These are phyloP conservation scores for Beroe ovata DNA, from an alignment of 37 sponge, comb jelly and placozoan species.

Conservation along the genomic window DNA sequence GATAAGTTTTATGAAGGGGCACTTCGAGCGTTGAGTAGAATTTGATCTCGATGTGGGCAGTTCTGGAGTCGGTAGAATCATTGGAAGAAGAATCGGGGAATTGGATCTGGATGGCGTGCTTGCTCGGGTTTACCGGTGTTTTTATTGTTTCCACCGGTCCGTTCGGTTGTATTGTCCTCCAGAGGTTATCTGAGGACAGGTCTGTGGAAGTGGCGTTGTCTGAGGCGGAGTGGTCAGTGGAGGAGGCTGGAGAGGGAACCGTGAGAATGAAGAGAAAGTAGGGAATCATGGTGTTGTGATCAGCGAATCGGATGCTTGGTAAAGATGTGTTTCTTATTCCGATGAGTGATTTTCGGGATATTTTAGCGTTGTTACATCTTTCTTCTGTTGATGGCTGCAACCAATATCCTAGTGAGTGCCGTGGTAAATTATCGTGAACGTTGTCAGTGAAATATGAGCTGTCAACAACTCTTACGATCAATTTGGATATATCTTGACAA, in stretches of 20 bases:
- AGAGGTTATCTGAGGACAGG: background rate
- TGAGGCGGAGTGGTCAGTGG: background rate
- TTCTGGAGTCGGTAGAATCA: background rate
- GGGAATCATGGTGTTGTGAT: background rate
- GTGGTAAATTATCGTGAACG: too few species aligned
- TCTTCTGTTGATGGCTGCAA: too few species aligned
- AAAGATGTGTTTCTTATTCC: too few species aligned
- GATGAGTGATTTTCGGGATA: too few species aligned
- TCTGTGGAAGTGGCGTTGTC: background rate
- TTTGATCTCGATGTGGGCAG: background rate
- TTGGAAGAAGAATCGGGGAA: background rate
- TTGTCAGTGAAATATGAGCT: too few species aligned
- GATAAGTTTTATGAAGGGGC: background rate
- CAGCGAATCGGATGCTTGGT: too few species aligned
- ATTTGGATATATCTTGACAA: too few species aligned
- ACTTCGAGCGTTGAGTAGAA: background rate
- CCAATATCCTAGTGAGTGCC: too few species aligned
- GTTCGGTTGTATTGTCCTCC: background rate
- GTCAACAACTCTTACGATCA: too few species aligned
- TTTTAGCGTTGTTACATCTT: too few species aligned
- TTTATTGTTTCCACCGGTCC: background rate
- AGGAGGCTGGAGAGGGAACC: background rate
- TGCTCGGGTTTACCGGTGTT: background rate
- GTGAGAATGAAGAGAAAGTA: background rate
- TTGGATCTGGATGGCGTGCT: background rate